Percentiles rank a stretch among this genome's conserved stretches.
These are phyloP conservation scores for Hyphantria cunea DNA, from an alignment of 1,140 invertebrate genomes.

Conservation along the genomic window DNA sequence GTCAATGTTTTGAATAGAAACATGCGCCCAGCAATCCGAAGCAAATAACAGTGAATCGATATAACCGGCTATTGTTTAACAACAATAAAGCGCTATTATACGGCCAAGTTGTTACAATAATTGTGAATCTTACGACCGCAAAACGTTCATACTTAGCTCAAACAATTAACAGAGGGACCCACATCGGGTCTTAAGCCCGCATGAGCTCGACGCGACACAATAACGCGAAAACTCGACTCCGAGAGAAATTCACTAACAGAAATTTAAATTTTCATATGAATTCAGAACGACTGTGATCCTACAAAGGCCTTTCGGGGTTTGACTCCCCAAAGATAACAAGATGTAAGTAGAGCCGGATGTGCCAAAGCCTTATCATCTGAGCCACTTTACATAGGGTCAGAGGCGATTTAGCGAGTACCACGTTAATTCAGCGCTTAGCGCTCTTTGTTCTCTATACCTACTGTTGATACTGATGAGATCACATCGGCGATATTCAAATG, in stretches of 20 bases:
- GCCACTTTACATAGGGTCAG: conserved; percentile 59
- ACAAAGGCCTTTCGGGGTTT: conserved; percentile 64
- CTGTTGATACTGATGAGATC: conserved; percentile 51
- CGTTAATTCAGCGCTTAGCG: conserved; percentile 65
- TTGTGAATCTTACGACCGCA: conserved; percentile 64
- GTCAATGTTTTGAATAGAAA: conserved; percentile 1
- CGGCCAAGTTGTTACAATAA: conserved; percentile 70
- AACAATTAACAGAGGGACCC: conserved; percentile 75
- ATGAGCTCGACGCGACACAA: conserved; percentile 70
- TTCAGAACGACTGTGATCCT: conserved; percentile 62
- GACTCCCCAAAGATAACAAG: conserved; percentile 63
- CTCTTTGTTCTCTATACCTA: conserved; percentile 48
- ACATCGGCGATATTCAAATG: conserved; percentile 64
- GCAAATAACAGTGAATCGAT: conserved; percentile 51
- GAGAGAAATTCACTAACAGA: conserved; percentile 70
- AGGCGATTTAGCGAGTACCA: conserved; percentile 56
- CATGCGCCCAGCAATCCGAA: conserved; percentile 21
- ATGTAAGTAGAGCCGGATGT: conserved; percentile 54
- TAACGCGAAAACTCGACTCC: conserved; percentile 63
- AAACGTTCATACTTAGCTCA: conserved; percentile 71
- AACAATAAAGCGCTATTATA: conserved; percentile 63
- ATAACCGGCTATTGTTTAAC: conserved; percentile 53
- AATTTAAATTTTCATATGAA: conserved; percentile 78
- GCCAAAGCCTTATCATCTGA: conserved; percentile 55
- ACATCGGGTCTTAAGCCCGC: conserved; percentile 69